Evolutionary conservation across 2,113 vertebrate genomes (phyloP), one percentile per base, ranked within the genome.

Genomic region (Conger conger): DNA sequence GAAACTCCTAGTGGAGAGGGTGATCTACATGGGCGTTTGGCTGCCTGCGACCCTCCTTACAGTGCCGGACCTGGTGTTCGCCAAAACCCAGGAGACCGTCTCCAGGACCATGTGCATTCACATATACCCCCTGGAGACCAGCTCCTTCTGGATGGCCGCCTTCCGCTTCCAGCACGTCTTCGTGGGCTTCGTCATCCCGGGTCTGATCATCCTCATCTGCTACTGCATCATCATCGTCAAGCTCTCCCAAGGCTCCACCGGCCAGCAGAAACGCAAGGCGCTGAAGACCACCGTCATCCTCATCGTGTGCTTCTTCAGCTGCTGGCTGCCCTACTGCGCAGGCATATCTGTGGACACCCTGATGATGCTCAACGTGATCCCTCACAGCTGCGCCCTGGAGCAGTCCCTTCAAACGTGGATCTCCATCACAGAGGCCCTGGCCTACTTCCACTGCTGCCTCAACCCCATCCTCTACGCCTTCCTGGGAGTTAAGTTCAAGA

Each of bases 381-480:
- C 92, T 0, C 82, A 91, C 60, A 93, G 94, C 0, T 99, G 98
- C 89, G 90, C 82, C 7, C 91, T 98, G 91, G 95, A 97, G 1
- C 94, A 92, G 0, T 88, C 92, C 0, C 93, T 99, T 85, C 93
- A 96, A 68, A 99, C 94, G 85, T 98, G 97, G 96, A 97, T 98
- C 90, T 96, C 96, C 57, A 91, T 99, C 86, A 98, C 98, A 0
- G 98, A 99, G 91, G 97, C 96, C 0, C 89, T 99, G 30, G 98
- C 98, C 0, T 99, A 97, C 88, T 99, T 99, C 89, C 98, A 99
- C 93, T 99, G 98, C 91, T 99, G 98, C 91, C 94, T 99, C 80
- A 99, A 99, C 90, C 98, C 98, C 30, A 99, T 99, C 88, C 95
- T 99, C 17, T 99, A 99, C 1, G 98, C 98, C 76, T 99, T 99